A percentile compares a stretch with the other conserved stretches of the same genome.
These are phyloP conservation scores for Apeira syringaria DNA, from an alignment of 2,888 invertebrate species.

Conservation along the genomic window DNA sequence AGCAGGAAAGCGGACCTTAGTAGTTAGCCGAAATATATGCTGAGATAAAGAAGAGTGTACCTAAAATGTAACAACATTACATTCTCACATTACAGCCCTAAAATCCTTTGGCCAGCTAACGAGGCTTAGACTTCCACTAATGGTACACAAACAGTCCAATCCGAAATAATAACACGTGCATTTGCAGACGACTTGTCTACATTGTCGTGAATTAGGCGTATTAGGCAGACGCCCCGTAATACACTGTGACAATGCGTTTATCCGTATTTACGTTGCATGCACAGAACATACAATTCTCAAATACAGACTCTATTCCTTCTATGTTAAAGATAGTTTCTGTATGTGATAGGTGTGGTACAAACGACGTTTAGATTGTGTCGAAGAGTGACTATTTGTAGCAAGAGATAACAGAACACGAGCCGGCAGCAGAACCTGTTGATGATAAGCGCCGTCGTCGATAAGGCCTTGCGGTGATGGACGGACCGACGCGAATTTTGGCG, in stretches of 20 bases:
- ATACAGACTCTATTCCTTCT: conserved; percentile 27
- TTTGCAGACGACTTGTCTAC: conserved; percentile 63
- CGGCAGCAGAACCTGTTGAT: conserved; percentile 79
- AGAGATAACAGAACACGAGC: conserved; percentile 80
- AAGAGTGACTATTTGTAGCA: conserved; percentile 74
- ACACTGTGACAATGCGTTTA: conserved; percentile 77
- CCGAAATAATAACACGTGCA: conserved; percentile 56
- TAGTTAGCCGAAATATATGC: no score
- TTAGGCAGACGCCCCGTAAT: conserved; percentile 72
- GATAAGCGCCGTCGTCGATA: conserved; percentile 81
- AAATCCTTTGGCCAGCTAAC: conserved; percentile 5
- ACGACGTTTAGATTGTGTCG: conserved; percentile 40
- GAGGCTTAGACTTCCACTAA: conserved; percentile 13
- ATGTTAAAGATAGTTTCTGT: conserved; percentile 34
- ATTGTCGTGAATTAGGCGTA: conserved; percentile 79
- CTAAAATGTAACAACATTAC: no score
- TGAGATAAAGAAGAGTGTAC: no score
- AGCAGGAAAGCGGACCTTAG: no score
- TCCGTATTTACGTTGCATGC: conserved; percentile 62
- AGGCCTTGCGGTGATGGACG: conserved; percentile 74
- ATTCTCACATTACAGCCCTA: background rate
- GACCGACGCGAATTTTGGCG: conserved; percentile 75
- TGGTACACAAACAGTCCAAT: conserved; percentile 41
- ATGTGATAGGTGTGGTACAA: conserved; percentile 30
- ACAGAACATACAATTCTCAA: conserved; percentile 19